Base-by-base conservation (phyloP, 2,113 vertebrate species). In the Tachysurus fulvidraco region DNA sequence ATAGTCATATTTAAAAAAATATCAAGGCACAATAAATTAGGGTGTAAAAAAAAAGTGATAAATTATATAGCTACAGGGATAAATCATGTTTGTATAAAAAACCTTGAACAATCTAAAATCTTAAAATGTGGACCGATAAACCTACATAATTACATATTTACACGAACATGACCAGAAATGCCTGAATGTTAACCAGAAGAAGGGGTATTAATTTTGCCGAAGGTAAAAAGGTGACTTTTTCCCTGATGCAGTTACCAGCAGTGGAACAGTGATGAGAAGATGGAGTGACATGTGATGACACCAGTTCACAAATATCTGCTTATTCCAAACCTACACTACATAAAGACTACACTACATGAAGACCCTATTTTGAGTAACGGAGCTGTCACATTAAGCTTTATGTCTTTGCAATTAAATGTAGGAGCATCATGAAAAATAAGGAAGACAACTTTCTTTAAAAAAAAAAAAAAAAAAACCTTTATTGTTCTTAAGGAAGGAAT, bases 401-500 rank as follows among this genome's bases (percentile, higher is more conserved):
- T 5, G 64, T 44, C 36, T 73, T 36, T 28, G 21, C 11, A 81
- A n/a, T 46, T 14, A 64, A 60, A 46, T 65, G 16, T 17, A 65
- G 30, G 36, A 21, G n/a, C 21, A 64, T 64, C 19, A 23, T 44
- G 16, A 79, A 57, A 79, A 57, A 57, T 30, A 21, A 57, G 7
- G 2, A 8, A 57, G n/a, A 3, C 4, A 52, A 21, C 8, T 30
- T 50, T 92, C 89, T 89, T 92, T 86, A 91, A 91, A 73, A 73
- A 73, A 69, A 36, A 64, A 64, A 14, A 28, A 28, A n/a, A 16
- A 28, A 30, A 94, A 89, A 93, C 21, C 92, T 94, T 95, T 95
- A 94, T 95, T 92, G 93, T 90, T 93, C 88, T 92, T 92, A 93
- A 93, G 91, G 91, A 92, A 94, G 88, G 91, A 93, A 90, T 91